phyloP scores from a whole-genome alignment of 2,113 vertebrate genomes.

The Triplophysa dalaica region DNA sequence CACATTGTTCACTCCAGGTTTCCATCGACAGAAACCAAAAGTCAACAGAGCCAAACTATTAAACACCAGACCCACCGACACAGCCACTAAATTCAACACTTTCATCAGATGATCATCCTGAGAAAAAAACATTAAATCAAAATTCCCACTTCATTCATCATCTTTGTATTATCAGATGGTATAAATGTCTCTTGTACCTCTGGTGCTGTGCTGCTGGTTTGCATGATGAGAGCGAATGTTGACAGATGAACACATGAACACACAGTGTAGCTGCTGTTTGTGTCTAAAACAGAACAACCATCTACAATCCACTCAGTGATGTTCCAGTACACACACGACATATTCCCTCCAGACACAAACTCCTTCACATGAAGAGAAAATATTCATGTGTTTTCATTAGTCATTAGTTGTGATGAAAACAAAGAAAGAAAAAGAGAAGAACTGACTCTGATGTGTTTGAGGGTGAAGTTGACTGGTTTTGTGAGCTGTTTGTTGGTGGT shows the following conservation, averaged over 20 bases:
- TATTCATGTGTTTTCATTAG: not conserved
- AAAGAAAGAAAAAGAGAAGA: not conserved
- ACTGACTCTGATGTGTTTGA: slow-evolving; percentile 2
- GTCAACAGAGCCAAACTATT: slow-evolving; percentile 61
- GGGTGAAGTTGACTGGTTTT: slow-evolving; percentile 6
- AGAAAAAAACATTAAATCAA: not conserved
- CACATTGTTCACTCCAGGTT: too few species aligned
- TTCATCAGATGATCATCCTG: slow-evolving; percentile 44
- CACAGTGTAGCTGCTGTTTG: slow-evolving; percentile 34
- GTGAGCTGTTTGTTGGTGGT: not conserved
- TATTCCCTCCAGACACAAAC: not conserved
- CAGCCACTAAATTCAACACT: slow-evolving; percentile 51
- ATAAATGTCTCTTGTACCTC: not conserved
- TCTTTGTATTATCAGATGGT: too few species aligned
- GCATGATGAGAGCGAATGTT: slow-evolving; percentile 67
- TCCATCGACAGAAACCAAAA: slow-evolving; percentile 53
- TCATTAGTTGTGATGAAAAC: too few species aligned
- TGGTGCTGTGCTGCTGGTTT: slow-evolving; percentile 10
- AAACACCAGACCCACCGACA: slow-evolving; percentile 60
- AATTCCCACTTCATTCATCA: not conserved
- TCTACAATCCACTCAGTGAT: slow-evolving; percentile 54
- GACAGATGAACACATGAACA: slow-evolving; percentile 62
- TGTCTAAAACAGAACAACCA: slow-evolving; percentile 51
- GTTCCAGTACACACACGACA: slow-evolving; percentile 53
- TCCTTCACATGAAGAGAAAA: not conserved